Evolutionary conservation across 2,888 invertebrate species (phyloP).

Genomic region (Amphiduros pacificus): DNA sequence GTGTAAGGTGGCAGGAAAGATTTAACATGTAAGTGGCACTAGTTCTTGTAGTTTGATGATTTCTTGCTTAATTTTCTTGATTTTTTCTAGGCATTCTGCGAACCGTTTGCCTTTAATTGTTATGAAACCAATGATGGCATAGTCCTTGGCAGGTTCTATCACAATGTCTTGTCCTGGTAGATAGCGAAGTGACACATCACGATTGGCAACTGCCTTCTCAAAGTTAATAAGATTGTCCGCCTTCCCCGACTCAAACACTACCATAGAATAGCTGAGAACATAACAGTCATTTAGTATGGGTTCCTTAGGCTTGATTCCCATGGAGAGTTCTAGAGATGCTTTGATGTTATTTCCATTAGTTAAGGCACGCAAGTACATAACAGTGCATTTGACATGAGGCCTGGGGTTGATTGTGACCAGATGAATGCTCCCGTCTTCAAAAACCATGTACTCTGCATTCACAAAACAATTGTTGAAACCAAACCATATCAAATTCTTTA

Average conservation of each 20-base stretch:
- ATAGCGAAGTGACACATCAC: slow-evolving; percentile 15
- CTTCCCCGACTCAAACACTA: slow-evolving; percentile 10
- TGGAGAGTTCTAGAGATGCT: slow-evolving; percentile 14
- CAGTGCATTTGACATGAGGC: slow-evolving; percentile 13
- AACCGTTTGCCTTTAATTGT: slow-evolving; percentile 11
- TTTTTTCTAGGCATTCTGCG: slow-evolving; percentile 10
- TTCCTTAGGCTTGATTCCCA: slow-evolving; percentile 7
- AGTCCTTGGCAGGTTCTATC: slow-evolving; percentile 20
- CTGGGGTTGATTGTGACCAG: slow-evolving; percentile 15
- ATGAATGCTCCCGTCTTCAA: slow-evolving; percentile 17
- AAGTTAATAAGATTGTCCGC: slow-evolving; percentile 13
- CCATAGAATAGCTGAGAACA: slow-evolving; percentile 17
- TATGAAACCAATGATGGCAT: slow-evolving; percentile 12
- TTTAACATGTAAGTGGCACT: slow-evolving; percentile 12
- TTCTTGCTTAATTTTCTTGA: slow-evolving; percentile 12
- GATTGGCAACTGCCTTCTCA: slow-evolving; percentile 14
- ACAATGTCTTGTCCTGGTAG: slow-evolving; percentile 18
- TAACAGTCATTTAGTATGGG: slow-evolving; percentile 12
- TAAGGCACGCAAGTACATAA: slow-evolving; percentile 12
- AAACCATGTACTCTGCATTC: slow-evolving; percentile 19
- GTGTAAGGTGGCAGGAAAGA: no score
- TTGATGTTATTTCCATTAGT: slow-evolving; percentile 21
- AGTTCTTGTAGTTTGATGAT: slow-evolving; percentile 17
- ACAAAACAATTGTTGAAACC: slow-evolving; percentile 18
- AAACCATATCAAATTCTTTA: slow-evolving; percentile 3